Conservation (phyloP, 2,888 invertebrate species). For the Allophyes oxyacanthae region DNA sequence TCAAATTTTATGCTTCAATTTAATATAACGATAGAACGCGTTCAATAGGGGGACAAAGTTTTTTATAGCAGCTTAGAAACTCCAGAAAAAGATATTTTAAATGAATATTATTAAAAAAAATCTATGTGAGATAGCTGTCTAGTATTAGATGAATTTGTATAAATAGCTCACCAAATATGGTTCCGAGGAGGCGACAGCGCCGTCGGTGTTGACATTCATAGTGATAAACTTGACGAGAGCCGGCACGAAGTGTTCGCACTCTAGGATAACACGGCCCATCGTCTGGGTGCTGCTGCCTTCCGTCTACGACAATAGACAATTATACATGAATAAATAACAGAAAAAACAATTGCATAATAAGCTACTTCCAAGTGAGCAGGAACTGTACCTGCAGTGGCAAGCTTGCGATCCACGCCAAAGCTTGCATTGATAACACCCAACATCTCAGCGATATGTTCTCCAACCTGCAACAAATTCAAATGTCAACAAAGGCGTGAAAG, state of each 20-base stretch:
- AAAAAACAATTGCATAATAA: too few species aligned
- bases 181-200: conserved; percentile 77
- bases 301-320: conserved; percentile 61
- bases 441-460: conserved; percentile 89
- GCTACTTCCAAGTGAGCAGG: background rate
- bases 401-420: conserved; percentile 92
- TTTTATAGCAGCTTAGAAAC: too few species aligned
- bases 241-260: conserved; percentile 91
- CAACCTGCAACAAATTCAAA: conserved; percentile 64
- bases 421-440: conserved; percentile 94
- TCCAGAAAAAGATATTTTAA: too few species aligned
- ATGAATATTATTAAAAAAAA: too few species aligned
- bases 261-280: conserved; percentile 91
- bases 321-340: too few species aligned
- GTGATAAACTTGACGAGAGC: conserved; percentile 91
- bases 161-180: conserved; percentile 77
- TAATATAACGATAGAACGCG: too few species aligned
- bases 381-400: conserved; percentile 73
- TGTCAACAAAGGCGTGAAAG: too few species aligned
- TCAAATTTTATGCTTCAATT: too few species aligned
- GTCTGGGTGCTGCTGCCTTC: conserved; percentile 86
- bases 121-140: too few species aligned
- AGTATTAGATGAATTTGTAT: too few species aligned
- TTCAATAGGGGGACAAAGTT: too few species aligned
- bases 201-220: conserved; percentile 86